phyloP scores from a whole-genome alignment of 2,888 invertebrate genomes.

The Tuta absoluta region DNA sequence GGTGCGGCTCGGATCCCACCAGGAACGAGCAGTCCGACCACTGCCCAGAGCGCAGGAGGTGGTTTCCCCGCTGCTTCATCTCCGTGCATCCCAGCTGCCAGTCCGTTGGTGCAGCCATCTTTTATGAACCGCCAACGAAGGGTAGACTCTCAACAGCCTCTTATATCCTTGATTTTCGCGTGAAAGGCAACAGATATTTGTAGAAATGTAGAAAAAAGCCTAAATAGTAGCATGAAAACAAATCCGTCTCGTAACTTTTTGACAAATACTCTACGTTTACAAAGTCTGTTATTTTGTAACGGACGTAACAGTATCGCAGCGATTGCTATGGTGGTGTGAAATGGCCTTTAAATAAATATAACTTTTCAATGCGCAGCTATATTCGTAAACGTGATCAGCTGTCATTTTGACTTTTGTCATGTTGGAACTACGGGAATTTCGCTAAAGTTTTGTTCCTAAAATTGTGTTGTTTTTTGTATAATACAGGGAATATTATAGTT shows the following conservation, averaged over 20 bases:
- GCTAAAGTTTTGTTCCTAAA: constrained; percentile 61
- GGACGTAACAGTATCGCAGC: too few species aligned
- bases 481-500: constrained; percentile 49
- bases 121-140: constrained; percentile 9
- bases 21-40: constrained; percentile 93
- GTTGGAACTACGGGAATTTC: constrained; percentile 72
- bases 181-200: neutral
- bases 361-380: neutral
- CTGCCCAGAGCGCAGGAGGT: constrained; percentile 88
- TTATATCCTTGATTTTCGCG: neutral
- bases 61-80: constrained; percentile 86
- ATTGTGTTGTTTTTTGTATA: constrained; percentile 57
- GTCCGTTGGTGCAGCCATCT: constrained; percentile 82
- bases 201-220: neutral
- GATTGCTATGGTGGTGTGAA: too few species aligned
- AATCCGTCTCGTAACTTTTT: constrained; percentile 10
- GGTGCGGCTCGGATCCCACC: constrained; percentile 89
- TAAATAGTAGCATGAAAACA: constrained; percentile 13
- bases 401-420: constrained; percentile 79
- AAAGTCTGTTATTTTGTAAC: neutral
- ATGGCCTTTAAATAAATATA: too few species aligned
- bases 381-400: constrained; percentile 30
- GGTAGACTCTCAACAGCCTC: neutral
- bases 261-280: constrained; percentile 1
- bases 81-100: constrained; percentile 89